Evolutionary conservation across 2,888 invertebrate genomes (phyloP), one percentile per base, ranked within the genome.

Genomic region (Girardia tigrina): DNA sequence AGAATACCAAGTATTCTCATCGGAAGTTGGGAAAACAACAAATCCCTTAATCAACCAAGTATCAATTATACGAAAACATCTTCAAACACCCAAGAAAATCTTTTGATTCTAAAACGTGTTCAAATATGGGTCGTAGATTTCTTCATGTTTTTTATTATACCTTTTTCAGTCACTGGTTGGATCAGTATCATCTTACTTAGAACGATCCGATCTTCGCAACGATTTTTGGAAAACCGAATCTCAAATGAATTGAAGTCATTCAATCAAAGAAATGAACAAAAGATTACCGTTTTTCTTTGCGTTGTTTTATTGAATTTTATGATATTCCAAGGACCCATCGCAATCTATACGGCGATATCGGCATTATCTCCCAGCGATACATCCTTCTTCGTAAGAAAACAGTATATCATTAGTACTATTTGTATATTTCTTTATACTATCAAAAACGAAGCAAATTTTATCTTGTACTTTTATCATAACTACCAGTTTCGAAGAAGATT

Each of bases 101-200:
- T 74, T 56, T 4, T 42, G 26, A 42, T 23, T 26, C 26, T 71
- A n/a, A 1, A 69, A 23, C 4, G 26, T 26, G 23, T 74, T 29
- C 27, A 74, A 14, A 1, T 26, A 26, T 74, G 74, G 74, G 14
- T 56, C 2, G 56, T 74, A 12, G 74, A 74, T 28, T 74, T 74
- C 20, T 56, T 74, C 6, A 23, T 56, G 27, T 74, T 74, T 42
- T 74, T 74, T 28, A 12, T 74, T 1, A 6, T 42, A 26, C 74
- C 74, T 14, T 74, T 74, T 56, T 56, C 56, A 12, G 4, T 56
- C 4, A 56, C 23, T n/a, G n/a, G 56, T n/a, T 56, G 56, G 56
- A 56, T 56, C 20, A 56, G 8, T 56, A 2, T 12, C n/a, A 23
- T 56, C n/a, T n/a, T 56, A n/a, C 56, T 56, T 56, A 4, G 56